Evolutionary conservation across 2,888 invertebrate species (phyloP).

Genomic region (Platycheirus rosarum): DNA sequence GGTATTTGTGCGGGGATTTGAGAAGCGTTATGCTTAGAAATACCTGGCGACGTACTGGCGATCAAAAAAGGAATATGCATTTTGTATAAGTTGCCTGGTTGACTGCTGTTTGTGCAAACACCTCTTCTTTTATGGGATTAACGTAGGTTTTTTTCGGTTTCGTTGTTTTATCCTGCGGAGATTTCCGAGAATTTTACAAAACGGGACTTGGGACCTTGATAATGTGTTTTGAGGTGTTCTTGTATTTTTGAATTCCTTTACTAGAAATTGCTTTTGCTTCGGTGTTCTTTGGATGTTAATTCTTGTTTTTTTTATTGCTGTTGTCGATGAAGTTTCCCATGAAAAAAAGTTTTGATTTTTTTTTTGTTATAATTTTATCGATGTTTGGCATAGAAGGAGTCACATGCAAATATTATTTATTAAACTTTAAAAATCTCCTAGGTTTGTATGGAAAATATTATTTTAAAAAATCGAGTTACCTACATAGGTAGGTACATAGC

Average conservation of each 20-base stretch:
- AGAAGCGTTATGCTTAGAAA: slow-evolving; percentile 58
- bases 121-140: slow-evolving; percentile 74
- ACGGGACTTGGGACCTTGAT: slow-evolving; percentile 74
- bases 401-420: neutral
- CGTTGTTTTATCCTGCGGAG: slow-evolving; percentile 58
- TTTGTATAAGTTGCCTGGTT: slow-evolving; percentile 70
- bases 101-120: slow-evolving; percentile 76
- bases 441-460: no score
- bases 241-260: slow-evolving; percentile 48
- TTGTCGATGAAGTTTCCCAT: slow-evolving; percentile 43
- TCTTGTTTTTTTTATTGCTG: slow-evolving; percentile 15
- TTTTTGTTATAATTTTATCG: slow-evolving; percentile 1
- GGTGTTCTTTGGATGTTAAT: slow-evolving; percentile 34
- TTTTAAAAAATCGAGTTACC: no score
- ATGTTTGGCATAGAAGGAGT: neutral
- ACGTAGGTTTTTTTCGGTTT: slow-evolving; percentile 43
- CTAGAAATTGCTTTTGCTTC: slow-evolving; percentile 25
- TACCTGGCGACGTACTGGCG: slow-evolving; percentile 68
- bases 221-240: slow-evolving; percentile 71
- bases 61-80: slow-evolving; percentile 62
- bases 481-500: no score
- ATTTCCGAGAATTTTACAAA: slow-evolving; percentile 74
- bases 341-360: slow-evolving; percentile 1
- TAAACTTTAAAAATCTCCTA: no score
- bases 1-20: slow-evolving; percentile 16